These are phyloP conservation scores for Pyralis farinalis DNA, from an alignment of 2,888 invertebrate genomes.

Conservation along the genomic window DNA sequence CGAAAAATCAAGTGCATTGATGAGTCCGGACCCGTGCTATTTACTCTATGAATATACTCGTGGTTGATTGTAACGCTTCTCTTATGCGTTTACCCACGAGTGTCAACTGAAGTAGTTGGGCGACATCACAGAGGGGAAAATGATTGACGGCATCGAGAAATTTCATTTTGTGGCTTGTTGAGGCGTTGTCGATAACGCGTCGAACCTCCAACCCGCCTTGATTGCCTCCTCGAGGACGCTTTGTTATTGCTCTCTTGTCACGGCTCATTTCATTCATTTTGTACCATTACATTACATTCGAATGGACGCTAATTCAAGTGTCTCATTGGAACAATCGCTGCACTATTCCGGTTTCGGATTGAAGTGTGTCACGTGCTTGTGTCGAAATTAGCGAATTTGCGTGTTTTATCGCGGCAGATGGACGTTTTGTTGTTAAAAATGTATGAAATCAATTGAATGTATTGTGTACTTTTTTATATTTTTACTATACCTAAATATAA, in stretches of 20 bases:
- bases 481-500: too few species aligned
- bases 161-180: constrained; percentile 79
- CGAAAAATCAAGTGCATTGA: too few species aligned
- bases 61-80: neutral
- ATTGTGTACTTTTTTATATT: too few species aligned
- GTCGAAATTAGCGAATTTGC: constrained; percentile 1
- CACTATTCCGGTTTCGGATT: constrained; percentile 11
- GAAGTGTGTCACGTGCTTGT: constrained; percentile 7
- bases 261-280: constrained; percentile 68
- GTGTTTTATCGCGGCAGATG: neutral
- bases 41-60: too few species aligned
- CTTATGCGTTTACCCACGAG: constrained; percentile 24
- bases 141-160: constrained; percentile 77
- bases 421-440: too few species aligned
- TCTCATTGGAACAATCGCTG: constrained; percentile 21
- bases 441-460: too few species aligned
- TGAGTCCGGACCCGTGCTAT: too few species aligned
- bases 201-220: constrained; percentile 32
- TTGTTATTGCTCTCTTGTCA: constrained; percentile 54
- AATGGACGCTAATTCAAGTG: constrained; percentile 43
- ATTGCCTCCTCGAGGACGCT: constrained; percentile 58
- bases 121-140: constrained; percentile 62
- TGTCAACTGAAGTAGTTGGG: constrained; percentile 40
- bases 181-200: constrained; percentile 61
- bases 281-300: constrained; percentile 33